Base-by-base conservation (phyloP, 2,797 vertebrate species). In the Premnoplex brunnescens region DNA sequence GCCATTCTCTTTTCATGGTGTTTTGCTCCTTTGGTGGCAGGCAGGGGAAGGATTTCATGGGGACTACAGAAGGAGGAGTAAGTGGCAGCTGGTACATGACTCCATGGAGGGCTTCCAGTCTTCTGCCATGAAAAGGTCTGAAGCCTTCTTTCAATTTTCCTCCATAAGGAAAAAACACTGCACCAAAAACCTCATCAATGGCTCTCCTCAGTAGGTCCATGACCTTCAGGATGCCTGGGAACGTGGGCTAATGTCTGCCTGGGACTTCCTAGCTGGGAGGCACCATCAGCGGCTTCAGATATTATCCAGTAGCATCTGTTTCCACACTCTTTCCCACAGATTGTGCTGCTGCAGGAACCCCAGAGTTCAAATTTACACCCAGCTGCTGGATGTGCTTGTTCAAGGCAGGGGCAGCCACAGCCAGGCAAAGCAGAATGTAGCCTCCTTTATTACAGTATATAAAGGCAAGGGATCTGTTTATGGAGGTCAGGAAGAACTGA, bases 391-490 rank as follows among this genome's bases (percentile, higher is more conserved):
- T 93, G 37, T 72, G 89, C 83, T 73, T 92, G 52, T 84, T 73
- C 71, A 95, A 96, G 87, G 74, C 67, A 44, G 82, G 78, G 60
- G 41, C 69, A 86, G 74, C 77, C 44, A 37, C 64, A 93, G 52
- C 32, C 84, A 95, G 73, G 73, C 64, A 90, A 96, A 96, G 93
- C 43, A 95, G 88, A 88, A 73, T 11, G 15, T 56, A 60, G 46
- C 58, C 73, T 93, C 89, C 77, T 86, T 90, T 86, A 87, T 76
- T 93, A 58, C 49, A 72, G 64, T 85, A 37, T 81, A 77, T 85
- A 83, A 93, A 96, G 93, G 59, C 64, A 72, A 79, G 58, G n/a
- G 81, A 86, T 89, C 62, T 96, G 86, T 96, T 96, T 96, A 93
- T 55, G 78, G 85, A 94, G 92, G 74, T 94, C 71, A 66, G 78